Percentiles rank a stretch among this genome's conserved stretches.
Evolutionary conservation across 2,797 vertebrate species (phyloP).

Genomic region (Gambusia yucatana): DNA sequence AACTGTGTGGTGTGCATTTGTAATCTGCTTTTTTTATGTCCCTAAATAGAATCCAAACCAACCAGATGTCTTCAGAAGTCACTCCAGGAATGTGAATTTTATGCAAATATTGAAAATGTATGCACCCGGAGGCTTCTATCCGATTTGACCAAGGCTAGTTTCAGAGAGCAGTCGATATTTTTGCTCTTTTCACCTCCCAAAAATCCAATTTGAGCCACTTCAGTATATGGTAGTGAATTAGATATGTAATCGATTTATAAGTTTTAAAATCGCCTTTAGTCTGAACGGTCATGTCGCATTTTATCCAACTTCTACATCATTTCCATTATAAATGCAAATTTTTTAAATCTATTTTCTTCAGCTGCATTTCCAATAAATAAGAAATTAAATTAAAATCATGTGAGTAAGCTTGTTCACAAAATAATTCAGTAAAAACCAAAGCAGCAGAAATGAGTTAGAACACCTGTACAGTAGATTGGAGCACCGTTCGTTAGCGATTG

Average conservation of each 20-base stretch:
- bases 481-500: no score
- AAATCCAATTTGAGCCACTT: not conserved
- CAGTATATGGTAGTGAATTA: not conserved
- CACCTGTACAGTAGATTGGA: no score
- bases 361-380: no score
- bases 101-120: not conserved
- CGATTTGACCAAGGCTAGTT: not conserved
- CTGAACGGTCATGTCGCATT: not conserved
- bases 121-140: not conserved
- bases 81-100: not conserved
- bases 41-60: not conserved
- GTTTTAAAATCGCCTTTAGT: not conserved
- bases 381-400: no score
- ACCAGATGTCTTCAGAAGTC: not conserved
- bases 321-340: not conserved
- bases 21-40: no score
- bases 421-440: no score
- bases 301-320: not conserved
- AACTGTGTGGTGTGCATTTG: not conserved
- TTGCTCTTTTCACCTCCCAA: not conserved
- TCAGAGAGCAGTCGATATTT: not conserved
- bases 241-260: not conserved
- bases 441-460: no score
- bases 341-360: no score
- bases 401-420: no score